Evolutionary conservation across 2,888 invertebrate species (phyloP).

Genomic region (Volucella inflata): DNA sequence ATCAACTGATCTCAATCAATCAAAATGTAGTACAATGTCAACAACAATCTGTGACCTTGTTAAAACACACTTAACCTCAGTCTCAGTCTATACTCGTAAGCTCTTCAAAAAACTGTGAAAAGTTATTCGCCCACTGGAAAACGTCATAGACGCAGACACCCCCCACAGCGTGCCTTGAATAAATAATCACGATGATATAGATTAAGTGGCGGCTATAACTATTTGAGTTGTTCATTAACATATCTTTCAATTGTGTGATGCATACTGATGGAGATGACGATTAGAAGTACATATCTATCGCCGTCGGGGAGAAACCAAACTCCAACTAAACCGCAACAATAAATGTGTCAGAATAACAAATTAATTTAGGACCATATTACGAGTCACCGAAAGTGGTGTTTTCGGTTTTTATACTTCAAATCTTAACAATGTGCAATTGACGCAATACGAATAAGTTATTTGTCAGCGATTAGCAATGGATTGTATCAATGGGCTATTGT

Average conservation of each 20-base stretch:
- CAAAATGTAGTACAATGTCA: conserved; percentile 6
- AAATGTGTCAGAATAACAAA: conserved; percentile 14
- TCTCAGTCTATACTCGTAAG: conserved; percentile 12
- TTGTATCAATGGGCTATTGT: too few relatives aligned
- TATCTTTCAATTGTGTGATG: conserved; percentile 14
- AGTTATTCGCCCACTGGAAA: not conserved
- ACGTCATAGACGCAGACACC: conserved; percentile 6
- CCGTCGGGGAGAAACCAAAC: conserved; percentile 3
- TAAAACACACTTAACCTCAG: conserved; percentile 6
- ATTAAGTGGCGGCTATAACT: conserved; percentile 47
- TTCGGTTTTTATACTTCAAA: not conserved
- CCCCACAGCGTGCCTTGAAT: conserved; percentile 33
- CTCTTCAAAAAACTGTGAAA: conserved; percentile 3
- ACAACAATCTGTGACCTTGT: conserved; percentile 25
- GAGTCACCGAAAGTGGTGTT: conserved; percentile 24
- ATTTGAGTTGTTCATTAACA: conserved; percentile 47
- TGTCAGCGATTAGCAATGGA: not conserved
- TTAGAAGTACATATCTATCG: not conserved
- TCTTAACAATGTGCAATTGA: not conserved
- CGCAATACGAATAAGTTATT: not conserved
- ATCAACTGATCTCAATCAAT: not conserved
- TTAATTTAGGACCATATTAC: conserved; percentile 12
- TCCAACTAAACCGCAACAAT: conserved; percentile 34
- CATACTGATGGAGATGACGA: conserved; percentile 26
- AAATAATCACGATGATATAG: conserved; percentile 16